Base-by-base conservation (phyloP, 2,888 invertebrate species). In the Baronia brevicornis region DNA sequence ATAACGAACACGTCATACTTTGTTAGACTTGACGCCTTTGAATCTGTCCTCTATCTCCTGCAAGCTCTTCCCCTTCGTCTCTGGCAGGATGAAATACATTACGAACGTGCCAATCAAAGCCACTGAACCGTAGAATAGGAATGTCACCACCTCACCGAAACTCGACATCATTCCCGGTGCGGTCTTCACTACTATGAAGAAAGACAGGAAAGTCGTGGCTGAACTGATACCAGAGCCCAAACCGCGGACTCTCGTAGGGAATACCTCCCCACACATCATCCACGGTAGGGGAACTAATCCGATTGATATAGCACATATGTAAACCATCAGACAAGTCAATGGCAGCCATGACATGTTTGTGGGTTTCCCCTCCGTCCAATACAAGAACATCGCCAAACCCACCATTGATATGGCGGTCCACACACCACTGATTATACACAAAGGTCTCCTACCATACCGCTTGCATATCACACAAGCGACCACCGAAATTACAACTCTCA, bases 231-330 rank as follows among this genome's bases (percentile, higher is more conserved):
- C 91, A 0, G 91, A 88, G 0, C 91, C 91, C 0, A 90, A 54
- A 0, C 90, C 91, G 15, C 90, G 74, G 0, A 86, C 84, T 34
- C 77, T 84, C 1, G 86, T 84, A 1, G 91, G 86, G 51, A 91
- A 91, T 0, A 92, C 75, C 65, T 93, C 92, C 0, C 91, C 91
- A 43, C 90, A 89, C 87, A 92, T 88, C 14, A 90, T 88, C 88
- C 92, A 92, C 0, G 92, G 91, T 28, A 92, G 54, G 0, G 91
- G 90, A 5, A 89, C 84, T 8, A 89, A 55, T 0, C 91, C 90
- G 29, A 88, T 73, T 1, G 87, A 84, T 26, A 89, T 80, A 28
- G 88, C 87, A 22, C 85, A 77, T 5, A 89, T 88, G 48, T 90
- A 90, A 1, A 73, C 53, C 59, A 89, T 56, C 28, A 89, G 54